Percentiles rank a stretch among this genome's conserved stretches.
phyloP scores from a whole-genome alignment of 2,888 invertebrate genomes.

The Amblyjoppa proteus region DNA sequence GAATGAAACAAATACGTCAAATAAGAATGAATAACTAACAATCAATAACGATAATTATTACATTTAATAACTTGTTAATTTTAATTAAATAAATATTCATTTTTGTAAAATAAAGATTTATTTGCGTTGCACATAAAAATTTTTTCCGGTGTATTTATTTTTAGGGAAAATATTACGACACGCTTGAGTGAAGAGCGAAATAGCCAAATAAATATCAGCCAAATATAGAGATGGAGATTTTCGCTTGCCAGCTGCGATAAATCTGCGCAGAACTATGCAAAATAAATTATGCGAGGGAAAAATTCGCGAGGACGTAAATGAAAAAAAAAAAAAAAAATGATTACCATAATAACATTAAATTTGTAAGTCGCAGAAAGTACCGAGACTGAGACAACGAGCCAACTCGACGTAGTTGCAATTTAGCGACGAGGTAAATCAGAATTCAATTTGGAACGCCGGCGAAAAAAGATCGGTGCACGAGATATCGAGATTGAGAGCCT shows the following conservation, averaged over 20 bases:
- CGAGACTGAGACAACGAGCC: not conserved
- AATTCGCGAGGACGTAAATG: not conserved
- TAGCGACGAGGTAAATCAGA: slow-evolving; percentile 78
- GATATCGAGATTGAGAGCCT: slow-evolving; percentile 52
- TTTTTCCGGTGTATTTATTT: too few relatives aligned
- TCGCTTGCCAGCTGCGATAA: slow-evolving; percentile 47
- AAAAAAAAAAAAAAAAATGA: not conserved
- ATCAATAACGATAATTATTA: too few relatives aligned
- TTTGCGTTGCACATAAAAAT: too few relatives aligned
- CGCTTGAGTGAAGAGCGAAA: not conserved
- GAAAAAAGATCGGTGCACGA: slow-evolving; percentile 69
- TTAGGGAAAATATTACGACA: not conserved
- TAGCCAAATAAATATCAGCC: not conserved
- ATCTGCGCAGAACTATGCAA: not conserved
- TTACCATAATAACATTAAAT: not conserved
- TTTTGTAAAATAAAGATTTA: too few relatives aligned
- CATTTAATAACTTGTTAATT: too few relatives aligned
- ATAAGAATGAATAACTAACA: too few relatives aligned
- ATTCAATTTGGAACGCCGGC: slow-evolving; percentile 79
- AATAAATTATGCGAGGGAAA: slow-evolving; percentile 6
- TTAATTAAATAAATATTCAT: too few relatives aligned
- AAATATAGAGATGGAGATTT: slow-evolving; percentile 48
- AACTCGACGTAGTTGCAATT: slow-evolving; percentile 55
- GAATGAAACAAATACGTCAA: too few relatives aligned
- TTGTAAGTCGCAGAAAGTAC: not conserved